Conservation (phyloP, 2,888 invertebrate genomes). For the Pseudoips prasinana region DNA sequence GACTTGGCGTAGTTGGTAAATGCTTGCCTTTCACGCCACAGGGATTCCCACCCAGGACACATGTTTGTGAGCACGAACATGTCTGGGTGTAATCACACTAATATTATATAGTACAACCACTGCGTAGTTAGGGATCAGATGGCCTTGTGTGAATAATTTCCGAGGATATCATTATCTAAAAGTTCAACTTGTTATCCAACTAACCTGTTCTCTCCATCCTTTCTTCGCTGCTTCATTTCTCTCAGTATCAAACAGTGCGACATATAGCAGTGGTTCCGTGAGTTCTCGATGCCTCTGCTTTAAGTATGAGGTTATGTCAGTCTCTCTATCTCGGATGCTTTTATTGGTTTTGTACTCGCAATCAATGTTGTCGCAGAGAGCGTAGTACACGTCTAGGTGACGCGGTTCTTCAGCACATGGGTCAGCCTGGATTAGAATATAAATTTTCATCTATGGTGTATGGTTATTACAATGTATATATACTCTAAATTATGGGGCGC, state of each 20-base stretch:
- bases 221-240: conserved; percentile 75
- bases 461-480: too few relatives aligned
- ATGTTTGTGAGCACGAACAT: too few relatives aligned
- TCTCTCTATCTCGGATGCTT: conserved; percentile 71
- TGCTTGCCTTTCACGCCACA: too few relatives aligned
- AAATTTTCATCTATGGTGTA: not conserved
- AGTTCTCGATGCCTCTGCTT: conserved; percentile 63
- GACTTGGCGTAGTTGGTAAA: too few relatives aligned
- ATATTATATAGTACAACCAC: too few relatives aligned
- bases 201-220: conserved; percentile 75
- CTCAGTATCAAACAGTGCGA: conserved; percentile 79
- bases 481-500: too few relatives aligned
- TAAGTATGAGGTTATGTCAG: conserved; percentile 68
- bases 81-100: too few relatives aligned
- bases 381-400: conserved; percentile 83
- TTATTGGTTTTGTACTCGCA: conserved; percentile 83
- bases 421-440: conserved; percentile 77
- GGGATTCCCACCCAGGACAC: too few relatives aligned
- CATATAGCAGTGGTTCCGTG: conserved; percentile 63
- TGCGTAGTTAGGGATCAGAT: too few relatives aligned
- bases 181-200: too few relatives aligned
- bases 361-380: conserved; percentile 83
- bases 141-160: too few relatives aligned
- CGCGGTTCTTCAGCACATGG: conserved; percentile 81
- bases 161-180: too few relatives aligned